Evolutionary conservation across 2,797 vertebrate species (phyloP).

Genomic region (Micromesistius poutassou): DNA sequence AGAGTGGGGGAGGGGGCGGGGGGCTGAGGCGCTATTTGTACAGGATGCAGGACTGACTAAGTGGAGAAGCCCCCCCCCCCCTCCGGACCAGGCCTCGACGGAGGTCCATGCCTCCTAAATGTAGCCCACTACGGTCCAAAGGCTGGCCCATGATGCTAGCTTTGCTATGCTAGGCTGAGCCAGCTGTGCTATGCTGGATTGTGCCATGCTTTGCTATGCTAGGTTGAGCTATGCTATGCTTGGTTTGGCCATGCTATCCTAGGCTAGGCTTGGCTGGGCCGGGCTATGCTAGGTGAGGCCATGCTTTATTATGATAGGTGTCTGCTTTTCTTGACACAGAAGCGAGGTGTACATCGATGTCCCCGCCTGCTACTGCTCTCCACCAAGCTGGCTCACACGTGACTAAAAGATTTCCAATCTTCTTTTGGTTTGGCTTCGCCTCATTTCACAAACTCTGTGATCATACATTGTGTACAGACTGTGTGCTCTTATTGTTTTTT

Average conservation of each 20-base stretch:
- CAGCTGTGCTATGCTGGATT: not conserved
- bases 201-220: not conserved
- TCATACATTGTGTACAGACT: constrained; percentile 78
- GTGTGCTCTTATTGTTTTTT: constrained; percentile 82
- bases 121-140: not conserved
- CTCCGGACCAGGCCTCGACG: not conserved
- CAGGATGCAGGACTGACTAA: not conserved
- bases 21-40: not conserved
- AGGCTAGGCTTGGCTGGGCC: not conserved
- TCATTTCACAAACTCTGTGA: constrained; percentile 66
- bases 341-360: constrained; percentile 38
- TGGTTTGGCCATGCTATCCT: not conserved
- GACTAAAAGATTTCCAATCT: constrained; percentile 55
- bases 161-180: not conserved
- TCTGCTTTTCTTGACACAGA: constrained; percentile 39
- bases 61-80: too few species aligned
- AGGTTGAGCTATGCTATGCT: not conserved
- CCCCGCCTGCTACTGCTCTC: constrained; percentile 27
- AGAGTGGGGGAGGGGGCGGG: not conserved
- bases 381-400: constrained; percentile 41
- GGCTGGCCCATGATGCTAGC: not conserved
- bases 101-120: not conserved
- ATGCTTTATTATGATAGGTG: not conserved
- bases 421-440: constrained; percentile 32
- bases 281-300: not conserved